Base-by-base conservation (phyloP, 2,888 invertebrate species). In the Drosophila dives region DNA sequence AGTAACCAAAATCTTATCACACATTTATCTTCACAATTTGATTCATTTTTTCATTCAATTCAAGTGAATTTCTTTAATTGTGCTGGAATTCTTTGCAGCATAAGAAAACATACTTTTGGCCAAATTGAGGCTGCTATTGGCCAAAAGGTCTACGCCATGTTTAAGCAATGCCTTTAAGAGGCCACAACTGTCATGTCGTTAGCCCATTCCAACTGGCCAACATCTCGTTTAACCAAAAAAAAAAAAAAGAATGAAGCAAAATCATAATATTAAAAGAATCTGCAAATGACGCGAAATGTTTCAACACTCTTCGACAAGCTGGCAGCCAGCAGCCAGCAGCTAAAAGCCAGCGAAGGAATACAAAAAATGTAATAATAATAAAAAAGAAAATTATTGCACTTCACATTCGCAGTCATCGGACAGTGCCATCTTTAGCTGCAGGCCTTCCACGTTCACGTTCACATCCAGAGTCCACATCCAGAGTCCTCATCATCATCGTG, bases 261-360 rank as follows among this genome's bases (percentile, higher is more conserved):
- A 69, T 81, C 73, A 89, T 77, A 85, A 87, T 90, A 90, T 85
- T 90, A 83, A 83, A 90, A 85, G 86, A 90, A 90, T 90, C 90
- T 88, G 86, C 85, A 90, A 86, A 86, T 90, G 90, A 90, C 83
- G 86, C 91, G 86, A 69, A 90, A 87, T 91, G 90, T 78, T 91
- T 86, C 91, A 90, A 88, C 86, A 86, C 90, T 85, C 85, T 88
- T 60, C 70, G 63, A 59, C 67, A 65, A 58, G 60, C 50, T 50
- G 55, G 53, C 56, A 50, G 38, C 56, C 45, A 26, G 11, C 33
- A 51, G 50, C 69, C 48, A 40, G 42, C 33, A 61, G 42, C 51
- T 50, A 49, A 49, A 29, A 50, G 48, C 64, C 50, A 54, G 33
- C n/a, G 65, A 40, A 74, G 80, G 75, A 80, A 74, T 49, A 60